Percentiles rank a stretch among this genome's conserved stretches.
Evolutionary conservation across 2,888 invertebrate genomes (phyloP).

Genomic region (Alitta virens): DNA sequence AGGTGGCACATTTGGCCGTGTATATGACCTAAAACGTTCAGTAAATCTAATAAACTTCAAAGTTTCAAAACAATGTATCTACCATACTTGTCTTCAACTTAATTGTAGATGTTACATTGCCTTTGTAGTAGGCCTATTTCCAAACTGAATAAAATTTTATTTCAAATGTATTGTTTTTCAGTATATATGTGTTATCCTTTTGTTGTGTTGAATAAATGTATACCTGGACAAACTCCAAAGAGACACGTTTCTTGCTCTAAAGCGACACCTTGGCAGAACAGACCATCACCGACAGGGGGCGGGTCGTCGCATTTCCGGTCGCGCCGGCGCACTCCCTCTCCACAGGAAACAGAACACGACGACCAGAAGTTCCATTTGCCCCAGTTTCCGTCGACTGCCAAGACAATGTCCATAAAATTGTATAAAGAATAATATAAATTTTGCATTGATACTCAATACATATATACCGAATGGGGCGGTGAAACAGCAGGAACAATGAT

Average conservation of each 20-base stretch:
- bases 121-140: too few relatives aligned
- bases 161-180: too few relatives aligned
- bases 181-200: too few relatives aligned
- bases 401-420: not conserved
- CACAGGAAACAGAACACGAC: slow-evolving; percentile 26
- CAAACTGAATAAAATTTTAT: too few relatives aligned
- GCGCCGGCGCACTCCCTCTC: not conserved
- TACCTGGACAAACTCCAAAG: slow-evolving; percentile 5
- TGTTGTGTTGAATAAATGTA: too few relatives aligned
- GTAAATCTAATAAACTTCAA: too few relatives aligned
- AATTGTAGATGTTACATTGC: too few relatives aligned
- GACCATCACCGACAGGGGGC: not conserved
- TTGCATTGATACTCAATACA: not conserved
- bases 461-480: too few relatives aligned
- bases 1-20: too few relatives aligned
- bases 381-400: slow-evolving; percentile 29
- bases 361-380: slow-evolving; percentile 26
- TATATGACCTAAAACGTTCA: too few relatives aligned
- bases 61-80: too few relatives aligned
- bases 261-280: not conserved
- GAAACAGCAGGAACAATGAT: not conserved
- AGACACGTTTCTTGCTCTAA: not conserved
- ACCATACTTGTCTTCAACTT: too few relatives aligned
- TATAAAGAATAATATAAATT: not conserved
- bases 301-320: slow-evolving; percentile 6